Evolutionary conservation across 2,113 vertebrate species (phyloP).

Genomic region (Erythrocebus patas): DNA sequence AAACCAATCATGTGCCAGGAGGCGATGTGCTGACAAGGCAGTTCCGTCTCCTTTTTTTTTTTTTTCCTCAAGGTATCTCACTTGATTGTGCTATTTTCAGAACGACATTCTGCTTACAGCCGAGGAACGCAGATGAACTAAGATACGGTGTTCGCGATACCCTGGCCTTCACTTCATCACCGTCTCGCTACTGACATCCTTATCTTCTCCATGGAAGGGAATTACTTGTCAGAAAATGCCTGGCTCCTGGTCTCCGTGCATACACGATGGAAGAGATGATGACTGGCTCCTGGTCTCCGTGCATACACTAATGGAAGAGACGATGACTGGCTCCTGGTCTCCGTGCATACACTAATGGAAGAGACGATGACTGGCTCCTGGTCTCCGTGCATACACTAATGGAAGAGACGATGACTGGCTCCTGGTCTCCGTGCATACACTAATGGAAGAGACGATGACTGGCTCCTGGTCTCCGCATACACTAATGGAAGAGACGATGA

Average conservation of each 20-base stretch:
- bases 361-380: neutral
- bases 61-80: conserved; percentile 54
- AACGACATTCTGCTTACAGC: conserved; percentile 64
- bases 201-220: neutral
- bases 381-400: neutral
- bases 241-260: neutral
- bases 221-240: conserved; percentile 9
- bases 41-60: neutral
- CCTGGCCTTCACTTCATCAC: neutral
- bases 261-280: neutral
- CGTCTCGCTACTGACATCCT: neutral
- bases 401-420: neutral
- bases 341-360: neutral
- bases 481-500: too few species aligned
- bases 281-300: too few species aligned
- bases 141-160: neutral
- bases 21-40: conserved; percentile 58
- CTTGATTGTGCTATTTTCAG: conserved; percentile 65
- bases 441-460: neutral
- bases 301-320: too few species aligned
- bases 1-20: conserved; percentile 46
- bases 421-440: neutral
- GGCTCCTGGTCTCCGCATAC: too few species aligned
- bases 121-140: conserved; percentile 36
- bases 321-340: neutral